phyloP scores from a whole-genome alignment of 2,888 invertebrate species.

The Aspidiotus destructor region DNA sequence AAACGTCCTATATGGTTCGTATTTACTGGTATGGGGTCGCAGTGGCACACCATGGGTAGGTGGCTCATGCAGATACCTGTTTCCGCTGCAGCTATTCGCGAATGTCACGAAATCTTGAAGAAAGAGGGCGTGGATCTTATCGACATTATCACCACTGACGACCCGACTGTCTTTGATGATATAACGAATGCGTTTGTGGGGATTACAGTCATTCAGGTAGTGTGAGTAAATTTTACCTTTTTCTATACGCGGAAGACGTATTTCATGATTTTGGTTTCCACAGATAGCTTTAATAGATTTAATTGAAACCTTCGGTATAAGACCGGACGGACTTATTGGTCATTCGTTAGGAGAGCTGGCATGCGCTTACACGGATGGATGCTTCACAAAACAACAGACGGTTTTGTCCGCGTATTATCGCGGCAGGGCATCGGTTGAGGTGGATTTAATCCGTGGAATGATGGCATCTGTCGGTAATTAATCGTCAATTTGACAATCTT shows the following conservation, averaged over 20 bases:
- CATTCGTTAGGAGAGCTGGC: constrained; percentile 92
- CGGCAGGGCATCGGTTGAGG: constrained; percentile 63
- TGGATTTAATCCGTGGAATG: constrained; percentile 59
- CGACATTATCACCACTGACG: constrained; percentile 51
- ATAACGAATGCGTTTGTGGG: constrained; percentile 62
- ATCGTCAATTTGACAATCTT: neutral
- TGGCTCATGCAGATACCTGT: constrained; percentile 56
- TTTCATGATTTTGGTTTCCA: neutral
- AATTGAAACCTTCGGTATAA: constrained; percentile 50
- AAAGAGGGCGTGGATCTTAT: constrained; percentile 54
- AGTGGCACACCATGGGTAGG: constrained; percentile 60
- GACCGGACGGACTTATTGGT: constrained; percentile 65
- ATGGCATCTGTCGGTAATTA: constrained; percentile 77
- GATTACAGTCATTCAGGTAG: constrained; percentile 57
- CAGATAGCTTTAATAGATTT: constrained; percentile 58
- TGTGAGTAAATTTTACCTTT: constrained; percentile 6
- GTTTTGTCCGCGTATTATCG: constrained; percentile 74
- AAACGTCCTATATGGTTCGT: constrained; percentile 54
- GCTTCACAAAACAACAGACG: constrained; percentile 77
- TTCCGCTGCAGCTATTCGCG: constrained; percentile 55
- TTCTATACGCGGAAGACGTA: no score
- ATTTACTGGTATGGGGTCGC: constrained; percentile 66
- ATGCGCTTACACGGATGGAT: constrained; percentile 90
- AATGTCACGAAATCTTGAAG: constrained; percentile 49
- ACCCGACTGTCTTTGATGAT: constrained; percentile 54